phyloP scores from a whole-genome alignment of 2,888 invertebrate species.

The Pandemis heparana region DNA sequence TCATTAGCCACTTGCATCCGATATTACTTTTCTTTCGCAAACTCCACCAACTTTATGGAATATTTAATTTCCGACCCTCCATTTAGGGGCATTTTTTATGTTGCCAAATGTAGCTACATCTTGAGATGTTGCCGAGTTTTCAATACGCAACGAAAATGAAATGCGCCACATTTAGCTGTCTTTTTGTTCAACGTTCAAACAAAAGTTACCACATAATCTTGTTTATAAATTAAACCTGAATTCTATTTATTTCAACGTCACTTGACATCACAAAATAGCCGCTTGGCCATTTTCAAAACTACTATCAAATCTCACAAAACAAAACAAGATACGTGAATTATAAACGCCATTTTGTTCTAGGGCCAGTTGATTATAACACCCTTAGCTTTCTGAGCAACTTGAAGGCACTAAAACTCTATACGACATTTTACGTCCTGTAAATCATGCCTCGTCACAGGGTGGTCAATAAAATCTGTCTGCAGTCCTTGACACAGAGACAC shows the following conservation, averaged over 20 bases:
- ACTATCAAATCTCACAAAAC: neutral
- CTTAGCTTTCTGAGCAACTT: neutral
- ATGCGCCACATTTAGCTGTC: neutral
- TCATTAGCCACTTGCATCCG: slow-evolving; percentile 83
- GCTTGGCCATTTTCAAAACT: neutral
- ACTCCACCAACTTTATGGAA: slow-evolving; percentile 78
- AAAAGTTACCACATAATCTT: too few relatives aligned
- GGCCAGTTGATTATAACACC: neutral
- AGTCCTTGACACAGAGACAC: slow-evolving; percentile 84
- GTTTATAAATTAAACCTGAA: too few relatives aligned
- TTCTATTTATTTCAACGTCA: too few relatives aligned
- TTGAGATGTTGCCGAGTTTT: slow-evolving; percentile 29
- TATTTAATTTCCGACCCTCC: slow-evolving; percentile 73
- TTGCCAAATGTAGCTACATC: slow-evolving; percentile 37
- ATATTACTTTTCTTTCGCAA: slow-evolving; percentile 82
- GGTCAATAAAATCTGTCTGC: slow-evolving; percentile 80
- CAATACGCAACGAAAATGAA: slow-evolving; percentile 33
- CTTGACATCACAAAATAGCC: too few relatives aligned
- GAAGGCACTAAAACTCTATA: slow-evolving; percentile 17
- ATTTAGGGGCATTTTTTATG: slow-evolving; percentile 46
- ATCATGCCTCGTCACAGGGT: slow-evolving; percentile 62
- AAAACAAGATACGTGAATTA: neutral
- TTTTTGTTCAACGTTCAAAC: too few relatives aligned
- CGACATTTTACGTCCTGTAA: slow-evolving; percentile 26
- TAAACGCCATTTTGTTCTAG: neutral